Evolutionary conservation across 2,113 vertebrate species (phyloP), one percentile per base, ranked within the genome.

Genomic region (Pungitius pungitius): DNA sequence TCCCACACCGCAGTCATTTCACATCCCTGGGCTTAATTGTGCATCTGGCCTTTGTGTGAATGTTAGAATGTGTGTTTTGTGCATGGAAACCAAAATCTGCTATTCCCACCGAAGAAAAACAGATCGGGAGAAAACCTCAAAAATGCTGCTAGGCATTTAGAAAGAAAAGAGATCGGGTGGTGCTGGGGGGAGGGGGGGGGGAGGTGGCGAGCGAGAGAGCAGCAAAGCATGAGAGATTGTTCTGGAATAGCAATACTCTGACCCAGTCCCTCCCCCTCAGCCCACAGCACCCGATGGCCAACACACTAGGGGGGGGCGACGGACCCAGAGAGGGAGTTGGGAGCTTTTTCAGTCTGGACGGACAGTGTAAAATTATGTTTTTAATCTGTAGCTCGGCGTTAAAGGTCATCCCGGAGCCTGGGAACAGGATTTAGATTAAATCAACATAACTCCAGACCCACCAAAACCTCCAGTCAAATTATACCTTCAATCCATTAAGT

Each of bases 71-170:
- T 55, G 64, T 51, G 68, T 85, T 69, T 63, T 82, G 71, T 64
- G 81, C 69, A 51, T 74, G 71, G 40, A 87, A 88, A 78, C 75
- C 77, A 72, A 52, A 74, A 80, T 81, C 75, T 54, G 73, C 80
- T 75, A 84, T 90, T 90, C 85, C 64, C 78, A 86, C 35, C 13
- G n/a, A 80, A 82, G 75, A 81, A 88, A 91, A 90, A 84, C 75
- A 87, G 84, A 89, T 68, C 70, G 80, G 77, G 63, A 80, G 77
- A 85, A 88, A 90, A 88, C 93, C 91, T 88, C 91, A 92, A 92
- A 88, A 92, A 93, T 92, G 88, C 80, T 52, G 47, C 54, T 74
- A 62, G 88, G 51, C 84, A 88, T 80, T 91, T 87, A 85, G 85
- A 73, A 81, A 69, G 88, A 83, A 89, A 90, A 86, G 63, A 37